phyloP scores from a whole-genome alignment of 2,113 vertebrate species.

The Festucalex cinctus region DNA sequence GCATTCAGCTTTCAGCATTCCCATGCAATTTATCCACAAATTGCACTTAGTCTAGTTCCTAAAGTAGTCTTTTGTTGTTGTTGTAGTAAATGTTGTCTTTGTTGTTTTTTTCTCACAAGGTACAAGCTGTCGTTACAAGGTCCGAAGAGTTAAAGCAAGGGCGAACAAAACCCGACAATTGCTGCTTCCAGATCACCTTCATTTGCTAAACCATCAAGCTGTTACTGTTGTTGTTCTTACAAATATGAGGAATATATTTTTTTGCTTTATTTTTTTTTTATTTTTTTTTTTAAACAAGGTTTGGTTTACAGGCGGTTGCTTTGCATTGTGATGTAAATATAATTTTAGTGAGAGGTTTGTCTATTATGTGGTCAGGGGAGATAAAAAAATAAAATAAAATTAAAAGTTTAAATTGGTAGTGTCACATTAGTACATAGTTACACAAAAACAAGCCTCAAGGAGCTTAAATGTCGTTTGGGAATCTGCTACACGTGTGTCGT shows the following conservation, averaged over 20 bases:
- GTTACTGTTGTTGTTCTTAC: not conserved
- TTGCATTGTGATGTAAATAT: not conserved
- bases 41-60: too few species aligned
- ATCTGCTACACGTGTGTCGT: not conserved
- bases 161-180: too few species aligned
- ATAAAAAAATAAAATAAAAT: not conserved
- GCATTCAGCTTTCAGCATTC: too few species aligned
- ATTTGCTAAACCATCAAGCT: not conserved
- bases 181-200: not conserved
- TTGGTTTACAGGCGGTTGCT: not conserved
- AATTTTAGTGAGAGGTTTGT: not conserved
- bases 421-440: not conserved
- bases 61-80: not conserved
- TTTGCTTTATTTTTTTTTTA: not conserved
- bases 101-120: not conserved
- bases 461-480: too few species aligned
- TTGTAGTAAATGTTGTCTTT: not conserved
- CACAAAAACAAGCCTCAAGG: too few species aligned
- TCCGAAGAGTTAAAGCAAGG: not conserved
- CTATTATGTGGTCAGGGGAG: not conserved
- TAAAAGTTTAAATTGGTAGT: not conserved
- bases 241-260: not conserved
- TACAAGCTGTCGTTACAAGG: constrained; percentile 4
- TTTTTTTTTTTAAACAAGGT: not conserved
- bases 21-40: too few species aligned